Base-by-base conservation (phyloP, 2,113 vertebrate genomes). In the Anoplopoma fimbria region DNA sequence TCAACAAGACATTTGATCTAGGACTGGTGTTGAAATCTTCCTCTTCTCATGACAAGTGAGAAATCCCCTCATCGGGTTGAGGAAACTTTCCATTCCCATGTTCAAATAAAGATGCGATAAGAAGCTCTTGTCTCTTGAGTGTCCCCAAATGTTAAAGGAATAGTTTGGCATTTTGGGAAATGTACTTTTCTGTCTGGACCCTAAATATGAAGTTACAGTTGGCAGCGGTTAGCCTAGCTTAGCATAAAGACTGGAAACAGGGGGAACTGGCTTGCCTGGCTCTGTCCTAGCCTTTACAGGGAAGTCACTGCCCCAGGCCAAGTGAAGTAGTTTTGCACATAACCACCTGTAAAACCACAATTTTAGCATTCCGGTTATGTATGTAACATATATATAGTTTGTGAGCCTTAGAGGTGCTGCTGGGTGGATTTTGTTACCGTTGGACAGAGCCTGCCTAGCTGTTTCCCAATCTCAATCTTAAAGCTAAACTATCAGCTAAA, bases 1-100 rank as follows among this genome's bases (percentile, higher is more conserved):
- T 79, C 60, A 65, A 61, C 47, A 57, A 60, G 63, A 29, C 45
- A 69, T 70, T 77, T 36, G n/a, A 74, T 72, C 1, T 4, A n/a
- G 9, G 51, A 31, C 38, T 51, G 31, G 3, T 77, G 51, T 23
- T 71, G 31, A 69, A 69, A 55, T 79, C 42, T 19, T 40, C 64
- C 71, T 71, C 10, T n/a, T 36, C 7, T 40, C 15, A 17, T 63
- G 68, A 40, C 42, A 72, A 63, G 40, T n/a, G 40, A 65, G 74
- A 68, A 4, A 6, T 60, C 53, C 53, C 57, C 15, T 55, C 27
- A 60, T 0, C n/a, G 23, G 38, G 9, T 33, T 60, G 17, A 62
- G 29, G 45, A 55, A 81, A 36, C 15, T 29, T 10, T 69, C 13
- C 14, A 31, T 34, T 75, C 12, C 65, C 29, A 40, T 34, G 60